Conservation (phyloP, 2,797 vertebrate genomes). For the Neosalanx taihuensis region DNA sequence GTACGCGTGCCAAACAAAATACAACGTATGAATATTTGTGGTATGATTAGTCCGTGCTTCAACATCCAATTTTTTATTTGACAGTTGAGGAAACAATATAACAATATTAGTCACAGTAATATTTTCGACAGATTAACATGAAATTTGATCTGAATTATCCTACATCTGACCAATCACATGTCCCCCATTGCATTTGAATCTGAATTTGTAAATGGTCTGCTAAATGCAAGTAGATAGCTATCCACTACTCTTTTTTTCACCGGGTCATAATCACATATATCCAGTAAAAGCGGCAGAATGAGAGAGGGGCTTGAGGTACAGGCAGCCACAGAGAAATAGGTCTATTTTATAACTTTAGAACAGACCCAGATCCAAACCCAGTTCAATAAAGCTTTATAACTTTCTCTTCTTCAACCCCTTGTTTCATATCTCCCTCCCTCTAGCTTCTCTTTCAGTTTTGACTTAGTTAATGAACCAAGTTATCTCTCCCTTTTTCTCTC, state of each 20-base stretch:
- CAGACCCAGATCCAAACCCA: slow-evolving; percentile 37
- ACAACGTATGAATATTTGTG: neutral
- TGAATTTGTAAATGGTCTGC: too few species aligned
- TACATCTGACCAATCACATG: too few species aligned
- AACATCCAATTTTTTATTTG: neutral
- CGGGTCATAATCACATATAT: neutral
- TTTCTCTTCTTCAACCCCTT: neutral
- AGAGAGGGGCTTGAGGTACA: slow-evolving; percentile 10
- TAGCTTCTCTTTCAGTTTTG: neutral
- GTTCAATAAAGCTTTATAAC: slow-evolving; percentile 31
- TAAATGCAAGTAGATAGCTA: too few species aligned
- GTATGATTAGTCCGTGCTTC: neutral
- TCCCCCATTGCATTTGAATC: too few species aligned
- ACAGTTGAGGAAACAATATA: neutral
- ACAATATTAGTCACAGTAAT: too few species aligned
- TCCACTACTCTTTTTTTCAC: too few species aligned
- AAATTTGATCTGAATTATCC: too few species aligned
- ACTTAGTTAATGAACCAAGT: neutral
- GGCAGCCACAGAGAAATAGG: neutral
- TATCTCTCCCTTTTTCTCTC: neutral
- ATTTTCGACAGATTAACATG: too few species aligned
- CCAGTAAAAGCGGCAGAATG: neutral
- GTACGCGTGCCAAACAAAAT: neutral
- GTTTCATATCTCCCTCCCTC: neutral
- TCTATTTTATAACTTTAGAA: slow-evolving; percentile 11